phyloP scores from a whole-genome alignment of 1,140 invertebrate genomes.

The Lamellibrachia luymesi region DNA sequence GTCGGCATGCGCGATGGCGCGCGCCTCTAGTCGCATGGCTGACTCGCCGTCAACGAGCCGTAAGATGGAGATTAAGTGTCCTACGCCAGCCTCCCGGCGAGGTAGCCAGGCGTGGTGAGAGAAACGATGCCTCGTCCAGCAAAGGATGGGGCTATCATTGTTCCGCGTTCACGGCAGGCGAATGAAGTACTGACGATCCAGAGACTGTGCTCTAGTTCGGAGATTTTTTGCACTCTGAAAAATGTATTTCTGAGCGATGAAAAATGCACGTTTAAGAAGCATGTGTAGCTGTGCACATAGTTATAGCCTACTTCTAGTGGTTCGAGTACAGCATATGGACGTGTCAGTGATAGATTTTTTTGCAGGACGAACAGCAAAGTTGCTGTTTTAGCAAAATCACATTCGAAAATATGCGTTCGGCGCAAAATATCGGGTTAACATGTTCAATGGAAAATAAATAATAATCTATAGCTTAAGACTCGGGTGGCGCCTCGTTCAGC shows the following conservation, averaged over 20 bases:
- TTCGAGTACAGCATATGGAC: too few species aligned
- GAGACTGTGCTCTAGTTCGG: not conserved
- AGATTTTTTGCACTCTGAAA: not conserved
- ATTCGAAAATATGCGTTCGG: too few species aligned
- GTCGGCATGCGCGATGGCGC: not conserved
- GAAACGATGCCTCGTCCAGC: not conserved
- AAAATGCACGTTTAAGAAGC: not conserved
- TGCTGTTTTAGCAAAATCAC: too few species aligned
- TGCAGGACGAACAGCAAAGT: too few species aligned
- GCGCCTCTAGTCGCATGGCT: not conserved
- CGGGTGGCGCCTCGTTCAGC: too few species aligned
- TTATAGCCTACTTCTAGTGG: too few species aligned
- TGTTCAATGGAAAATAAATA: too few species aligned
- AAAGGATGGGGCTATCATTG: not conserved
- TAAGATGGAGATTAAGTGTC: not conserved
- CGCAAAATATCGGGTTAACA: too few species aligned
- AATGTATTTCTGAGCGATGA: not conserved
- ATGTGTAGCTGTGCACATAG: too few species aligned
- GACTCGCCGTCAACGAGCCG: not conserved
- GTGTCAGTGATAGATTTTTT: too few species aligned
- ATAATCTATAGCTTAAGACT: too few species aligned
- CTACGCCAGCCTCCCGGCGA: not conserved
- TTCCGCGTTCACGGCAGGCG: not conserved
- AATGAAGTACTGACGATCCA: not conserved
- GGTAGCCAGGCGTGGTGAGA: not conserved